A percentile compares a stretch with the other conserved stretches of the same genome.
phyloP scores from a whole-genome alignment of 2,888 invertebrate genomes.

The Caenorhabditis wallacei region DNA sequence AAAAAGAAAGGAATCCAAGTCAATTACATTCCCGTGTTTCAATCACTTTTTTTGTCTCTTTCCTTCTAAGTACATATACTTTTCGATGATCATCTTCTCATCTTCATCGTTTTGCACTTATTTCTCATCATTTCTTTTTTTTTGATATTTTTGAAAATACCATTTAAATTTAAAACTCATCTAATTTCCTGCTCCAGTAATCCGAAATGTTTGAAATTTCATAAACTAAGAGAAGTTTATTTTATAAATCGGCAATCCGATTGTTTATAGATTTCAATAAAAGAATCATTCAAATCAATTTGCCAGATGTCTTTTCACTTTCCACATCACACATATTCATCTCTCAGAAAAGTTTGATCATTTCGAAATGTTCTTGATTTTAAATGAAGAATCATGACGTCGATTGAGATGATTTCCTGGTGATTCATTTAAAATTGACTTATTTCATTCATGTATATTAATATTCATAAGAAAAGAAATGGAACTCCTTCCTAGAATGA shows the following conservation, averaged over 20 bases:
- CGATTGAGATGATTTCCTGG: not conserved
- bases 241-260: conserved; percentile 1
- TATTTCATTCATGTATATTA: no score
- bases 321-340: not conserved
- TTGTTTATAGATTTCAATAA: conserved; percentile 41
- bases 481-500: no score
- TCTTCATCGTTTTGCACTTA: not conserved
- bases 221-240: conserved; percentile 16
- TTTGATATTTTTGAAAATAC: not conserved
- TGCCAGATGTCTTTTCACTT: conserved; percentile 34
- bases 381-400: not conserved
- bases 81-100: conserved; percentile 42
- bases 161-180: not conserved
- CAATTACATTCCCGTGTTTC: conserved; percentile 54
- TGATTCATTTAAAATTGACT: no score
- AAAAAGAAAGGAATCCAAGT: conserved; percentile 28
- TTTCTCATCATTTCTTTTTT: not conserved
- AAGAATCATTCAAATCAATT: conserved; percentile 33
- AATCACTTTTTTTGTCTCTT: conserved; percentile 37
- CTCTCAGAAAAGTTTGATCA: not conserved
- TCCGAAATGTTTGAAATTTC: conserved; percentile 8
- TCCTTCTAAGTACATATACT: conserved; percentile 11
- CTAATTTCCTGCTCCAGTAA: not conserved
- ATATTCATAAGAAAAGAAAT: no score
- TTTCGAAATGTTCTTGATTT: not conserved